Evolutionary conservation across 1,140 invertebrate species (phyloP).

Genomic region (Aphidius gifuensis): DNA sequence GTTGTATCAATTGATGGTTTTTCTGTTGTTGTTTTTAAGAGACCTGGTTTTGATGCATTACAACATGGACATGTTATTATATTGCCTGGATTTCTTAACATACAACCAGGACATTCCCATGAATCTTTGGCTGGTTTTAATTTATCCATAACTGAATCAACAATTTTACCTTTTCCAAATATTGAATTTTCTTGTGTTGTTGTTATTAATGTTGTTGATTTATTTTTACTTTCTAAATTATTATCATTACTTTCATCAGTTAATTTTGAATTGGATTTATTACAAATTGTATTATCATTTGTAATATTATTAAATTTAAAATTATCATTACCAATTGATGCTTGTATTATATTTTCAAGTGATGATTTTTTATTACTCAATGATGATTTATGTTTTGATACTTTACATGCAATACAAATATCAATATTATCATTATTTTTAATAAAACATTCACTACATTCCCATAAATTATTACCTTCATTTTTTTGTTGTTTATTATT

Average conservation of each 20-base stretch:
- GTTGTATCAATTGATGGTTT: conserved; percentile 21
- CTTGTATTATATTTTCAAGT: not conserved
- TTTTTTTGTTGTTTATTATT: conserved; percentile 15
- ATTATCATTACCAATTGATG: not conserved
- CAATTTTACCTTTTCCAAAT: too few species aligned
- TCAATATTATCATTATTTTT: conserved; percentile 40
- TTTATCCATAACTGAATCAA: conserved; percentile 40
- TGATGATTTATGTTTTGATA: conserved; percentile 22
- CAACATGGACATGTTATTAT: conserved; percentile 67
- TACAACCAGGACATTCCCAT: conserved; percentile 63
- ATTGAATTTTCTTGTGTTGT: conserved; percentile 18
- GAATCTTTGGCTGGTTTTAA: conserved; percentile 51
- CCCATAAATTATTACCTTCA: conserved; percentile 61
- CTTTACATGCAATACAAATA: conserved; percentile 47
- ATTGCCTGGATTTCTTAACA: conserved; percentile 57
- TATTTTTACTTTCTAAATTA: conserved; percentile 4
- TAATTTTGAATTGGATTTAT: conserved; percentile 55
- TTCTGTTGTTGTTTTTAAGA: conserved; percentile 31
- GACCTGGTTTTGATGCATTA: conserved; percentile 62
- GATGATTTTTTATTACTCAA: conserved; percentile 21
- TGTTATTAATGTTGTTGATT: not conserved
- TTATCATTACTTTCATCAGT: not conserved
- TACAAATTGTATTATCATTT: conserved; percentile 67
- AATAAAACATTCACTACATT: conserved; percentile 53
- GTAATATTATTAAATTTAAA: conserved; percentile 51